Evolutionary conservation across 2,113 vertebrate genomes (phyloP), one percentile per base, ranked within the genome.

Genomic region (Callocephalon fimbriatum): DNA sequence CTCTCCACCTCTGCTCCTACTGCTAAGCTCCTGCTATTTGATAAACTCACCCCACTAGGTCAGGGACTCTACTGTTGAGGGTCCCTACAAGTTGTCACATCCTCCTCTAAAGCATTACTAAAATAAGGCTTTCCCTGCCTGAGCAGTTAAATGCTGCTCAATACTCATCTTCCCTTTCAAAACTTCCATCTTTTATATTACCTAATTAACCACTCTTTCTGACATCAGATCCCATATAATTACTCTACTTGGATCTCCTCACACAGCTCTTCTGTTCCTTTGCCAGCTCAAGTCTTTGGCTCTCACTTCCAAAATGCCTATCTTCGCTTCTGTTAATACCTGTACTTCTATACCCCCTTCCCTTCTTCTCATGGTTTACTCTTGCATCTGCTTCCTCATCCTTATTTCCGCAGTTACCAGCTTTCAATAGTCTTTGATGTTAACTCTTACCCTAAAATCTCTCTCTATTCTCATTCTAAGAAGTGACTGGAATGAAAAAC

Each of bases 211-310:
- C 78, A 62, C 35, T 38, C 59, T 65, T 94, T 75, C 75, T 91
- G 73, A 81, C 88, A 96, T 94, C 97, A 96, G 90, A 96, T 90
- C 65, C 40, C 56, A 88, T 72, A 37, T 89, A 91, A 94, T 97
- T 92, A 92, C 65, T 91, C 58, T 48, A 77, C 73, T 75, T 95
- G 88, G 86, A 93, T 78, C 92, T 91, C 73, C 51, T 92, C 40
- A 89, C 47, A 61, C 0, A 0, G 31, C 50, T 88, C 29, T 82
- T 92, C 89, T 74, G 70, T 94, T 97, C 94, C 62, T 77, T 54
- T 90, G 88, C 94, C 92, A 89, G 83, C 67, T 75, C 50, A 72
- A 78, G 45, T 86, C 86, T 68, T 95, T 95, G 86, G 91, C 76
- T 90, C 83, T 84, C 56, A 50, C 45, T 94, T 94, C 62, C 82